Evolutionary conservation across 2,888 invertebrate species (phyloP).

Genomic region (Melieria crassipennis): DNA sequence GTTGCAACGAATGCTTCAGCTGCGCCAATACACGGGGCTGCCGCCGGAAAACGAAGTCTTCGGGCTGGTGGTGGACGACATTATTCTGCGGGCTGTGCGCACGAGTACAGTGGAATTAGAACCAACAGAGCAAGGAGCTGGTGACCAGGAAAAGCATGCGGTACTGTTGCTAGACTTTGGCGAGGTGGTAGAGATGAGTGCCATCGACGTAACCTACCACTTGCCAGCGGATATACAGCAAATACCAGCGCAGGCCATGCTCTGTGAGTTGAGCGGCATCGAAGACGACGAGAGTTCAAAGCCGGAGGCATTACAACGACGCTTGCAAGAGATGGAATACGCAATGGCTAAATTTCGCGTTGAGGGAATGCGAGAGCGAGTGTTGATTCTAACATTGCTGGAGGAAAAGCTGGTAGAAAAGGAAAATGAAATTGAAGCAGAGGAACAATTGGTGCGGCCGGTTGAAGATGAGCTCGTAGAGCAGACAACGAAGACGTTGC

Average conservation of each 20-base stretch:
- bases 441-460: not conserved
- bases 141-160: conserved; percentile 20
- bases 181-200: conserved; percentile 36
- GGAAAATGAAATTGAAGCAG: not conserved
- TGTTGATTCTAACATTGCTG: not conserved
- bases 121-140: not conserved
- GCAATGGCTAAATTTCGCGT: conserved; percentile 16
- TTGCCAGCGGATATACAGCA: conserved; percentile 34
- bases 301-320: conserved; percentile 8
- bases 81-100: conserved; percentile 42
- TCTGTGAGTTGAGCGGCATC: conserved; percentile 35
- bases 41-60: conserved; percentile 40
- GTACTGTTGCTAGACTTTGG: conserved; percentile 43
- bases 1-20: conserved; percentile 35
- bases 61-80: conserved; percentile 42
- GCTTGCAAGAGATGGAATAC: conserved; percentile 35
- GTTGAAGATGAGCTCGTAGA: no score
- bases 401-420: not conserved
- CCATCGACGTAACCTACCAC: conserved; percentile 38
- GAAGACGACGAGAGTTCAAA: not conserved
- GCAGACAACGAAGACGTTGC: no score
- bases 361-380: not conserved
- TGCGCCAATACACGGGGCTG: conserved; percentile 38
- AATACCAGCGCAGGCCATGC: conserved; percentile 41
- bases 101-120: conserved; percentile 10